Evolutionary conservation across 2,888 invertebrate genomes (phyloP).

Genomic region (Meandrusa payeni): DNA sequence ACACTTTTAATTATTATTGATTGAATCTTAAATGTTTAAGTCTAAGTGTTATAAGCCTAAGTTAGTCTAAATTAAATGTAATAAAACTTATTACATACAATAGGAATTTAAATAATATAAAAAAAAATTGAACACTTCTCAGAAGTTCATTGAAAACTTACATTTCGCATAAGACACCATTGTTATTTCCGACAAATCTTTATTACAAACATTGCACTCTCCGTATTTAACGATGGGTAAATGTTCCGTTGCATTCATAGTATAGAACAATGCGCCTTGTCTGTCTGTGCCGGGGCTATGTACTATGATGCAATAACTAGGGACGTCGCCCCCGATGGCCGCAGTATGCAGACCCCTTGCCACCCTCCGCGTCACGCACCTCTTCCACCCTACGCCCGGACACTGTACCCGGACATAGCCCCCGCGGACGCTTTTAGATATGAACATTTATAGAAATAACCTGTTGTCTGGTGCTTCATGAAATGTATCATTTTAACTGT

Average conservation of each 20-base stretch:
- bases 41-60: no score
- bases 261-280: slow-evolving; percentile 14
- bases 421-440: slow-evolving; percentile 26
- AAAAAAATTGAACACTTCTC: no score
- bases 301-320: slow-evolving; percentile 26
- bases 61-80: no score
- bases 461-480: slow-evolving; percentile 40
- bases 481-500: no score
- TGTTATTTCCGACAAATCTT: neutral
- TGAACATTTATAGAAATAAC: slow-evolving; percentile 36
- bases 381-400: slow-evolving; percentile 25
- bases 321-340: slow-evolving; percentile 35
- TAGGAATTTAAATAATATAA: no score
- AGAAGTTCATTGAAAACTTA: no score
- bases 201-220: slow-evolving; percentile 8
- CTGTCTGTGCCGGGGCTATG: slow-evolving; percentile 17
- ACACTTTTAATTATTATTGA: no score
- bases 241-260: slow-evolving; percentile 14
- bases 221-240: slow-evolving; percentile 2
- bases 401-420: slow-evolving; percentile 26
- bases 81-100: no score
- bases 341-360: slow-evolving; percentile 21
- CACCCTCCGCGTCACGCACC: slow-evolving; percentile 21
- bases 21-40: no score
- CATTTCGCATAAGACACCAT: neutral